Percentiles rank a stretch among this genome's conserved stretches.
Conservation (phyloP, 2,113 vertebrate genomes). For the Anhinga anhinga region DNA sequence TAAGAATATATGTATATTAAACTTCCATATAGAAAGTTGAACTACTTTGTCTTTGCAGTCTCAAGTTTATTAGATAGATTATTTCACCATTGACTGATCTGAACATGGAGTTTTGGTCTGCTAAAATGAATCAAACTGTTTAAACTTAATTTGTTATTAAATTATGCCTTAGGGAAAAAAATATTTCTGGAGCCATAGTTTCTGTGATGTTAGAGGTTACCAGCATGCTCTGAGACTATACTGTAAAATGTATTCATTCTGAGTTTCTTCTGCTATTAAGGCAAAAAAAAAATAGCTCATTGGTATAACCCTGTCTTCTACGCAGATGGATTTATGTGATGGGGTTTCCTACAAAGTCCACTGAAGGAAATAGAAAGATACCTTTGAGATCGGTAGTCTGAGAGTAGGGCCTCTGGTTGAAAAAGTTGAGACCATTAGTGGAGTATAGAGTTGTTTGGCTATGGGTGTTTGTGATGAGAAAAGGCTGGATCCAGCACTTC, state of each 20-base stretch:
- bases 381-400: neutral
- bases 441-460: neutral
- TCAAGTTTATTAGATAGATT: neutral
- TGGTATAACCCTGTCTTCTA: neutral
- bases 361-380: neutral
- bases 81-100: neutral
- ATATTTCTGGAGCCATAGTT: neutral
- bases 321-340: neutral
- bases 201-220: neutral
- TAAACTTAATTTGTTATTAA: neutral
- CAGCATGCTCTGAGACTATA: neutral
- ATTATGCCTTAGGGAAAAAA: neutral
- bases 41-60: neutral
- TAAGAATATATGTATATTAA: neutral
- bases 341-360: neutral
- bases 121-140: neutral
- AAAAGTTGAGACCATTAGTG: neutral
- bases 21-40: neutral
- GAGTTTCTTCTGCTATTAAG: neutral
- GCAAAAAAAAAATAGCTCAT: neutral
- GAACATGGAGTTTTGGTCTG: neutral
- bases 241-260: neutral
- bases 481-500: neutral
- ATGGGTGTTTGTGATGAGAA: neutral
- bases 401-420: neutral